Percentiles rank a stretch among this genome's conserved stretches.
These are phyloP conservation scores for Hirundichthys speculiger DNA, from an alignment of 2,113 vertebrate species.

Conservation along the genomic window DNA sequence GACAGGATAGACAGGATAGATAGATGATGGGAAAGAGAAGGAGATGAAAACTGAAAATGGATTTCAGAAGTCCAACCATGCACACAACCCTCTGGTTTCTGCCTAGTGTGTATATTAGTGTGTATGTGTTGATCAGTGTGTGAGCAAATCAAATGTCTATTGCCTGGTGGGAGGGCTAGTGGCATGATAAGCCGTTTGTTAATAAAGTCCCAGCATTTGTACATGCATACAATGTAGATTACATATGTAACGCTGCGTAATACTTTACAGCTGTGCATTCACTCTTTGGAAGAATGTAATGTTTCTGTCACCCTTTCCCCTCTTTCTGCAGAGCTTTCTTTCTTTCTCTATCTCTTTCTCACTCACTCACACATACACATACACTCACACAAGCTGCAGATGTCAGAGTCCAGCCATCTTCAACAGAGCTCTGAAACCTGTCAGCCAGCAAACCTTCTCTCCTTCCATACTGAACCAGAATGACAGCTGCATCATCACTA, in stretches of 20 bases:
- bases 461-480: conserved; percentile 24
- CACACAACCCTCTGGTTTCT: conserved; percentile 32
- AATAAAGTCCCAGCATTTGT: not conserved
- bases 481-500: conserved; percentile 49
- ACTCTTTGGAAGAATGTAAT: not conserved
- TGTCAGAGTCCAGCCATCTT: conserved; percentile 33
- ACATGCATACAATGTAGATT: not conserved
- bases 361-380: conserved; percentile 6
- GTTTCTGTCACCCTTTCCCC: not conserved
- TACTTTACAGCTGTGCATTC: not conserved
- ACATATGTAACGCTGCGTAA: not conserved
- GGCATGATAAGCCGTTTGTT: conserved; percentile 7
- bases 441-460: conserved; percentile 30
- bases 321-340: not conserved
- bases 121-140: conserved; percentile 5
- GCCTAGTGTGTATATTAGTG: conserved; percentile 12
- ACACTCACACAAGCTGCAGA: conserved; percentile 20
- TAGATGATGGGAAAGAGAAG: conserved; percentile 60
- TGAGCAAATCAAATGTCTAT: conserved; percentile 1
- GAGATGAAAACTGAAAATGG: conserved; percentile 72
- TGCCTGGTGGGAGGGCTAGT: conserved; percentile 8
- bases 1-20: conserved; percentile 67
- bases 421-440: conserved; percentile 35
- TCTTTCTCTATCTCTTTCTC: no score
- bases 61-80: conserved; percentile 61